These are phyloP conservation scores for Brachionus calyciflorus DNA, from an alignment of 1,140 invertebrate genomes.

Conservation along the genomic window DNA sequence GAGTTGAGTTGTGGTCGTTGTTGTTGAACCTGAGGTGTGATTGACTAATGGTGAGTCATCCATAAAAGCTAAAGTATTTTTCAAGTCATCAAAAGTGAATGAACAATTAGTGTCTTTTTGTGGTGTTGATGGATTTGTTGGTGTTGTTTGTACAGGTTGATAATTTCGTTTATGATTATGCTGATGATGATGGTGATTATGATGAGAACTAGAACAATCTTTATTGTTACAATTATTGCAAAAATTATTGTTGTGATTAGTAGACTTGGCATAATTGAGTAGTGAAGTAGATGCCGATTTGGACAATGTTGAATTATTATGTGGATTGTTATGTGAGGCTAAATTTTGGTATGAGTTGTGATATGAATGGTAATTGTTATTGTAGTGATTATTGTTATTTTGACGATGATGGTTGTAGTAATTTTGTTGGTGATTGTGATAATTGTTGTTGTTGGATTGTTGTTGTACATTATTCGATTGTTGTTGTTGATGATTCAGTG, in stretches of 20 bases:
- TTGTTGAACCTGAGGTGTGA: neutral
- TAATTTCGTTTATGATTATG: neutral
- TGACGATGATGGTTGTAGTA: neutral
- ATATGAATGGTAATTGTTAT: constrained; percentile 6
- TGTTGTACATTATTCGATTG: neutral
- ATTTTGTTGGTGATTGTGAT: neutral
- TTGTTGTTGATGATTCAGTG: neutral
- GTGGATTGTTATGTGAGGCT: neutral
- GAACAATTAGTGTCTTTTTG: constrained; percentile 43
- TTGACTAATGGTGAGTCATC: constrained; percentile 38
- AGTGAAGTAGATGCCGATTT: constrained; percentile 32
- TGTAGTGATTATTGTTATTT: too few relatives aligned
- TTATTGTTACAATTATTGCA: constrained; percentile 33
- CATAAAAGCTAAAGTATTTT: constrained; percentile 45
- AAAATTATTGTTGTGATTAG: constrained; percentile 39
- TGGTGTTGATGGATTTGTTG: constrained; percentile 28
- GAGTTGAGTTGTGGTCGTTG: neutral
- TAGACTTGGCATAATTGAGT: constrained; percentile 4
- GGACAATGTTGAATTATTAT: neutral
- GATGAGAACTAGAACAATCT: neutral
- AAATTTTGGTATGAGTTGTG: constrained; percentile 32
- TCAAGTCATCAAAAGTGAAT: constrained; percentile 45
- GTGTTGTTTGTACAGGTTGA: neutral
- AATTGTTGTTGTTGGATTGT: too few relatives aligned
- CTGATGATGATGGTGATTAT: constrained; percentile 6